These are phyloP conservation scores for Lomographa bimaculata DNA, from an alignment of 2,888 invertebrate genomes.

Conservation along the genomic window DNA sequence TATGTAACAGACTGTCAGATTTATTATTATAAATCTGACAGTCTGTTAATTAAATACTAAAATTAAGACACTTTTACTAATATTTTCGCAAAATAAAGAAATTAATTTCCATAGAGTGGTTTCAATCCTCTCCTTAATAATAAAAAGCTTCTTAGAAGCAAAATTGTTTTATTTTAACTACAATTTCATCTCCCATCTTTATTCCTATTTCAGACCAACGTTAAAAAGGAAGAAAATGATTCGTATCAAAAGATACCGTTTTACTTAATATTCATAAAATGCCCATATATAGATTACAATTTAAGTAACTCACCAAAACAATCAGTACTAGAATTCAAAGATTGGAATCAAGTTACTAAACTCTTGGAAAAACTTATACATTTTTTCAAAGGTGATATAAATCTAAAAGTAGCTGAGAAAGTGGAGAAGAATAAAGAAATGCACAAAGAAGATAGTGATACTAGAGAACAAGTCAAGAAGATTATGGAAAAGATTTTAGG, in stretches of 20 bases:
- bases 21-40: too few species aligned
- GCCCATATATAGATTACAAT: conserved; percentile 81
- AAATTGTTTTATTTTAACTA: too few species aligned
- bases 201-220: conserved; percentile 42
- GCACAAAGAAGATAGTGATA: conserved; percentile 27
- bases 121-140: too few species aligned
- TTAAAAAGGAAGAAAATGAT: conserved; percentile 36
- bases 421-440: conserved; percentile 27
- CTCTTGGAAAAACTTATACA: conserved; percentile 59
- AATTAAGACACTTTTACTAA: too few species aligned
- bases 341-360: conserved; percentile 69
- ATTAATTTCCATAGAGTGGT: too few species aligned
- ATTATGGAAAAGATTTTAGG: conserved; percentile 69
- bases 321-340: conserved; percentile 80
- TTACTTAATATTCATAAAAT: conserved; percentile 82
- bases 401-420: conserved; percentile 40
- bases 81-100: too few species aligned
- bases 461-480: conserved; percentile 63
- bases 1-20: too few species aligned
- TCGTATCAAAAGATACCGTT: conserved; percentile 50
- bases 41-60: too few species aligned
- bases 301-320: conserved; percentile 71
- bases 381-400: conserved; percentile 55
- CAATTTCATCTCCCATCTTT: too few species aligned
- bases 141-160: too few species aligned